Percentiles rank a stretch among this genome's conserved stretches.
These are phyloP conservation scores for Galaxea fascicularis DNA, from an alignment of 92 coral and sea anemone species.

Conservation along the genomic window DNA sequence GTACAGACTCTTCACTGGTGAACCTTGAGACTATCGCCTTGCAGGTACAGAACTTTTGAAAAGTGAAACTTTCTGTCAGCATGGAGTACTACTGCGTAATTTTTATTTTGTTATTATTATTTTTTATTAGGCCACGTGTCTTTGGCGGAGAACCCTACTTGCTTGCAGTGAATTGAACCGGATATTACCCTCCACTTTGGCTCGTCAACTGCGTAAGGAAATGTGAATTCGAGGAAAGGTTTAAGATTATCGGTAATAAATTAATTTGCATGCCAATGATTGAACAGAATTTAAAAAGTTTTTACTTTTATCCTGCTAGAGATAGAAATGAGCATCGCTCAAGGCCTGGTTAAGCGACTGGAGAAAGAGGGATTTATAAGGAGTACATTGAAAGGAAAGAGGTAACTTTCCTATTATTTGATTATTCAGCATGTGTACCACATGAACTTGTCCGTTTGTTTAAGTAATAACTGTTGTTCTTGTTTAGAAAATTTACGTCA, in stretches of 20 bases:
- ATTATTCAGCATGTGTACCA: no score
- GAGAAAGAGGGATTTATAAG: conserved; percentile 93
- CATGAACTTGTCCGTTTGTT: no score
- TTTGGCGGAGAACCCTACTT: conserved; percentile 95
- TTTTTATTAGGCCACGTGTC: conserved; percentile 75
- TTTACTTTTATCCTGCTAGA: conserved; percentile 41
- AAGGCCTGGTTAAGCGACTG: conserved; percentile 86
- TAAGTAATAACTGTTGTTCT: no score
- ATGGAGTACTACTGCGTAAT: background rate
- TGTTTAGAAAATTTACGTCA: background rate
- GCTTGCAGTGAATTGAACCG: conserved; percentile 92
- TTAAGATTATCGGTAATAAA: no score
- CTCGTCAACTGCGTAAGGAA: conserved; percentile 87
- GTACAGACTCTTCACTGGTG: conserved; percentile 83
- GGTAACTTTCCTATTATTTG: conserved; percentile 48
- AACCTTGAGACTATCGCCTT: conserved; percentile 69
- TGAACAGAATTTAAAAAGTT: background rate
- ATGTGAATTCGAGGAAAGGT: background rate
- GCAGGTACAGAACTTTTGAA: conserved; percentile 61
- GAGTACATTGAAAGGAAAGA: conserved; percentile 88
- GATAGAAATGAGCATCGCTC: conserved; percentile 90
- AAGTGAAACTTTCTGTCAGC: no score
- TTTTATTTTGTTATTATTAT: background rate
- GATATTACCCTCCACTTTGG: conserved; percentile 86
- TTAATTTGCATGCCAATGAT: no score